A percentile compares a stretch with the other conserved stretches of the same genome.
Evolutionary conservation across 35 echinoderm and acorn worm species (phyloP).

Genomic region (Patiria miniata): DNA sequence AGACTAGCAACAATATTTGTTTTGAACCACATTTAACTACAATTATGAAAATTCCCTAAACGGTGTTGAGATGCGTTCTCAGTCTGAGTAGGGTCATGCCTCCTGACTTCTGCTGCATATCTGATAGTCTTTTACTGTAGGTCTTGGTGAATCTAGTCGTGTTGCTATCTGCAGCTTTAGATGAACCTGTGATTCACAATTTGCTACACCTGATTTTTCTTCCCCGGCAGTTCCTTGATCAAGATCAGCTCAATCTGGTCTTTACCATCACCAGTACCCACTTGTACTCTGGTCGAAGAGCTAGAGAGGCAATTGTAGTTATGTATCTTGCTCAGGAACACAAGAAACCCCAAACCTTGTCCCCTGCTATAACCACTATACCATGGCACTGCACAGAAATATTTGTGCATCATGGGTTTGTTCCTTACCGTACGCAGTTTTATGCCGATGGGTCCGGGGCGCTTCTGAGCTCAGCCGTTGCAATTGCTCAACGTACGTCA

Average conservation of each 20-base stretch:
- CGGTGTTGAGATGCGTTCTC: constrained; percentile 2
- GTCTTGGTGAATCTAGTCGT: constrained; percentile 51
- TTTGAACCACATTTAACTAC: too few species aligned
- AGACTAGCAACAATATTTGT: too few species aligned
- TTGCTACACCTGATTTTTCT: too few species aligned
- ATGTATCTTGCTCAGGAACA: too few species aligned
- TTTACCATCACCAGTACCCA: too few species aligned
- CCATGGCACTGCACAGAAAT: not conserved
- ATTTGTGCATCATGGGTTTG: not conserved
- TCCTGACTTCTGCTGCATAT: constrained; percentile 59
- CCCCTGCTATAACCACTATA: too few species aligned
- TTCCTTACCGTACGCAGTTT: constrained; percentile 74
- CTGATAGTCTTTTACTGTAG: constrained; percentile 68
- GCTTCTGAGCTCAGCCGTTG: constrained; percentile 42
- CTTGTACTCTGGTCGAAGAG: too few species aligned
- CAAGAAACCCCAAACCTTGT: too few species aligned
- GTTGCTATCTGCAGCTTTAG: constrained; percentile 31
- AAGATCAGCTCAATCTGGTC: too few species aligned
- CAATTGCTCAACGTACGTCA: constrained; percentile 77
- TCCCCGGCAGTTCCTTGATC: too few species aligned
- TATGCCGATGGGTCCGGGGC: constrained; percentile 22
- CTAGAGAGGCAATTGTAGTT: too few species aligned
- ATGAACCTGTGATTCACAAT: constrained; percentile 58
- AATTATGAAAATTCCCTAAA: too few species aligned
- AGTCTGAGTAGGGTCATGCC: constrained; percentile 10